phyloP scores from a whole-genome alignment of 2,113 vertebrate genomes.

The Psammodynastes pulverulentus region DNA sequence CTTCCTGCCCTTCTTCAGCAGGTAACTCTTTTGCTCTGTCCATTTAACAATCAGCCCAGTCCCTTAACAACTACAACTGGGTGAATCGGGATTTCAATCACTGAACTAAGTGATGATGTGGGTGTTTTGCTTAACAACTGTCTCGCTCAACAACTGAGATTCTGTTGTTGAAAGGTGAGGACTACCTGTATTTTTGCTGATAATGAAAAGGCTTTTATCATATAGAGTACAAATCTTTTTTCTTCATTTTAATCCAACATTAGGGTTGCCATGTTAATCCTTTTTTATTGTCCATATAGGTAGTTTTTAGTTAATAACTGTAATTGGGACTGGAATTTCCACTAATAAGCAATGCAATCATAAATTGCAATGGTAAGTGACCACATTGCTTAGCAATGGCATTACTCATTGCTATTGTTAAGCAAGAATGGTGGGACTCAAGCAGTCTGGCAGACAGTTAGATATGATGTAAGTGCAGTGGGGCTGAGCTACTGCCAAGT shows the following conservation, averaged over 20 bases:
- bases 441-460: not conserved
- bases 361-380: not conserved
- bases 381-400: not conserved
- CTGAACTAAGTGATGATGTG: no score
- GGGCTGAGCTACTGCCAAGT: not conserved
- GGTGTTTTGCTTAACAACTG: no score
- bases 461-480: not conserved
- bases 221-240: not conserved
- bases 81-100: no score
- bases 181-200: not conserved
- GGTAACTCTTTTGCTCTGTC: no score
- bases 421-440: not conserved
- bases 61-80: no score
- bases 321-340: not conserved
- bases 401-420: not conserved
- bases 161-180: no score
- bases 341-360: not conserved
- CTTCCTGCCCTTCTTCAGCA: no score
- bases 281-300: not conserved
- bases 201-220: not conserved
- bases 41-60: no score
- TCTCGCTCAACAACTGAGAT: no score
- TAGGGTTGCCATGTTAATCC: not conserved
- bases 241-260: not conserved
- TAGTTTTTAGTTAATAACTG: not conserved